Evolutionary conservation across 1,140 invertebrate genomes (phyloP), one percentile per base, ranked within the genome.

Genomic region (Stenopsyche tienmushanensis): DNA sequence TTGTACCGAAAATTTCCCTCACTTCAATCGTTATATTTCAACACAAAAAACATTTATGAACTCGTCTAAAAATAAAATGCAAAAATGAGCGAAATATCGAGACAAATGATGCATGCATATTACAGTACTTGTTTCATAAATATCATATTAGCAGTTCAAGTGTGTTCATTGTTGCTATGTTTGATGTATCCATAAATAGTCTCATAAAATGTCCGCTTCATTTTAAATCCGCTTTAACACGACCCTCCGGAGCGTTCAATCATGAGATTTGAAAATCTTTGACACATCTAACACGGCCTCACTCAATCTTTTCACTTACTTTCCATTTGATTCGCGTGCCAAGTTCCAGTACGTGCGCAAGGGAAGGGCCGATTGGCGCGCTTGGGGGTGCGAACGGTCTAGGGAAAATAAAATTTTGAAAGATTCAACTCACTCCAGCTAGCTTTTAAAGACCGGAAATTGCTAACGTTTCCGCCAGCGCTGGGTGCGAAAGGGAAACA

Each of bases 401-500:
- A 7, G 26, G 41, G 10, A 21, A 9, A 57, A 42, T 29, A 10
- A 25, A 64, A 64, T 53, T 64, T 64, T 54, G 49, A 64, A 54
- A 64, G 62, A 52, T 64, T 39, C 34, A 26, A 24, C 52, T n/a
- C 52, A 21, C 39, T 44, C 34, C 52, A 17, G 21, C 39, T 2
- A 17, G 63, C 63, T 65, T 65, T 65, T 57, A 65, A 65, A 55
- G 63, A 65, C 63, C 63, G 63, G 63, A 65, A 65, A 65, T 65
- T 65, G 54, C 63, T 18, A 57, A 65, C 63, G 63, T 65, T 65
- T 65, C 63, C 63, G 62, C 20, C 39, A 34, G 23, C 10, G 53
- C 20, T 29, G 17, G 42, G n/a, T 13, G 23, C 21, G 62, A 20
- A 29, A 21, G 54, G 54, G n/a, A 42, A 60, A 60, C 57, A 47